Evolutionary conservation across 2,797 vertebrate genomes (phyloP), one percentile per base, ranked within the genome.

Genomic region (Morelia viridis): DNA sequence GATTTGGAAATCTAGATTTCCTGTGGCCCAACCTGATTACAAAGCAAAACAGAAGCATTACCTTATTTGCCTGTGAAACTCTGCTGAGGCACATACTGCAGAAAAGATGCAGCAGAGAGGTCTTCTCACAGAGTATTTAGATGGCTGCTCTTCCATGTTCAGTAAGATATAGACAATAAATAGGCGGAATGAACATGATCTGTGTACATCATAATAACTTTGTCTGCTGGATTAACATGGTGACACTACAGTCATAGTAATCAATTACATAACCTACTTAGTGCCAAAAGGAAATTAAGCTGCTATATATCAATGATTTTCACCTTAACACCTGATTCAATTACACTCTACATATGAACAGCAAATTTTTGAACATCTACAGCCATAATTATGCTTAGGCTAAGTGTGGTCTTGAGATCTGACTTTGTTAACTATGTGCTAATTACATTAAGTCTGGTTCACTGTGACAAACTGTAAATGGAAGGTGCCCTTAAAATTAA

Each of bases 21-120:
- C 76, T 90, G 88, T 87, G 90, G 65, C 28, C 46, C 84, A 92
- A n/a, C 85, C 26, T 53, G 84, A 76, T 62, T 87, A 62, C 56
- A 90, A 87, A 90, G 61, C n/a, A 92, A 90, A 87, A 90, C 28
- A 61, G 46, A 84, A 91, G 50, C 13, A 56, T 41, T 89, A 10
- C 46, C 50, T 91, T 50, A 1, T 61, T 76, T 87, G 24, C 3
- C 11, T 56, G 13, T 50, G 41, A 64, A 88, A 26, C 17, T 88
- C 19, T 62, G 57, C 12, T 26, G 57, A 86, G 84, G n/a, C 22
- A 68, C 9, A 64, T 64, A 35, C 17, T 85, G 50, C 58, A 87
- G 24, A 58, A 87, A 76, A 88, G 41, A 83, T 88, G 28, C 41
- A 61, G 12, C 8, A n/a, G 31, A 41, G 8, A 8, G 31, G 5